Base-by-base conservation (phyloP, 2,797 vertebrate species). In the Paramormyrops hopkinsi region DNA sequence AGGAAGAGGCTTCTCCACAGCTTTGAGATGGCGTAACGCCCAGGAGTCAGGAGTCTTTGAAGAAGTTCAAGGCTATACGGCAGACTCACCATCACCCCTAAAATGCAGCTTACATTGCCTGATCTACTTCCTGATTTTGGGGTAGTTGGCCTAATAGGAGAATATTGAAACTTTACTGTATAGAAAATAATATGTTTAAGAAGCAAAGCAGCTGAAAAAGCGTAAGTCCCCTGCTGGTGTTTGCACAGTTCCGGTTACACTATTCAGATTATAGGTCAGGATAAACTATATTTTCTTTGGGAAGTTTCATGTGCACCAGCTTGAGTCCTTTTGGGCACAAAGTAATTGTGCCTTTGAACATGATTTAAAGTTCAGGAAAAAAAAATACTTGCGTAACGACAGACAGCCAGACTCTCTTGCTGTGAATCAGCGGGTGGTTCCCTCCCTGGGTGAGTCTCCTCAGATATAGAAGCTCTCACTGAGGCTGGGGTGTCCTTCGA, bases 351-450 rank as follows among this genome's bases (percentile, higher is more conserved):
- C 33, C 33, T 79, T 79, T 79, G 73, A 79, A 41, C 17, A 44
- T 37, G 73, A 44, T 79, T 79, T 79, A 79, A 41, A 79, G 33
- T 79, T 44, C 73, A 79, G 73, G 37, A 1, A 79, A 41, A 37
- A 76, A 29, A 37, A 69, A 41, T 44, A 41, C 37, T 79, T 79
- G 37, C 25, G 33, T 79, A 79, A 37, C 33, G 2, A 79, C 37
- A 44, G 73, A 79, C 33, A 79, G 73, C 73, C 73, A 79, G 73
- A 79, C 73, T 19, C 73, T 79, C 73, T 79, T 44, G 73, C 73
- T 79, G 73, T 79, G 73, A 79, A 79, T 79, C 73, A 79, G 73
- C 33, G 73, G 73, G 73, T 79, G 73, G 73, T 79, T 79, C 37
- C 17, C 37, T 37, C 73, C 37, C 33, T 79, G 37, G 14, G 73